Evolutionary conservation across 2,797 vertebrate species (phyloP).

Genomic region (Sebastes itinus): DNA sequence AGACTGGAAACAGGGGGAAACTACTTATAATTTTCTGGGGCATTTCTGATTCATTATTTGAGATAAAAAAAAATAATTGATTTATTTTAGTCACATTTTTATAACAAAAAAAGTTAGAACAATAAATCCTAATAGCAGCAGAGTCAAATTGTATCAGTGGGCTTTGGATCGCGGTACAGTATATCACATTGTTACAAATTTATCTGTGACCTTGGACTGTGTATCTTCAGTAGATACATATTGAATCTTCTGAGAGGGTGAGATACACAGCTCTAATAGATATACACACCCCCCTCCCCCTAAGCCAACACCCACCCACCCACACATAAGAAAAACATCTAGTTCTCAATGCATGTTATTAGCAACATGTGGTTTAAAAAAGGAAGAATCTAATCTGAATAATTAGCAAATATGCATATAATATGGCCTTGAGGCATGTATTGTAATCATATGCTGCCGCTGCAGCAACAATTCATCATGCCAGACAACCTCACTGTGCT

Average conservation of each 20-base stretch:
- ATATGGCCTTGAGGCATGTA: conserved; percentile 31
- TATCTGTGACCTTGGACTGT: background rate
- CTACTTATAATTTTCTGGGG: background rate
- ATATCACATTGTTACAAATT: background rate
- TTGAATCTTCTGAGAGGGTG: background rate
- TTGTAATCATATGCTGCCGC: conserved; percentile 44
- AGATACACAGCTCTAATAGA: background rate
- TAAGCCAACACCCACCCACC: background rate
- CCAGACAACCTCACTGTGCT: conserved; percentile 25
- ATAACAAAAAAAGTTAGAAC: background rate
- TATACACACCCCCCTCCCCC: background rate
- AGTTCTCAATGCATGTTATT: conserved; percentile 22
- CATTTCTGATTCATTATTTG: background rate
- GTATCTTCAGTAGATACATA: background rate
- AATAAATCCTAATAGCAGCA: background rate
- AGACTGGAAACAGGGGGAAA: background rate
- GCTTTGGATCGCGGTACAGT: background rate
- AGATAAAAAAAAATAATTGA: no score
- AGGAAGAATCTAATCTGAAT: conserved; percentile 48
- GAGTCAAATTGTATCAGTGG: background rate
- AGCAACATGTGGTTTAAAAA: conserved; percentile 32
- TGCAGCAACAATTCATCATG: conserved; percentile 59
- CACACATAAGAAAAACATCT: background rate
- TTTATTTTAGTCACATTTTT: background rate
- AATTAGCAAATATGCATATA: conserved; percentile 59